Conservation (phyloP, 2,797 vertebrate species). For the Sebastes dallii region DNA sequence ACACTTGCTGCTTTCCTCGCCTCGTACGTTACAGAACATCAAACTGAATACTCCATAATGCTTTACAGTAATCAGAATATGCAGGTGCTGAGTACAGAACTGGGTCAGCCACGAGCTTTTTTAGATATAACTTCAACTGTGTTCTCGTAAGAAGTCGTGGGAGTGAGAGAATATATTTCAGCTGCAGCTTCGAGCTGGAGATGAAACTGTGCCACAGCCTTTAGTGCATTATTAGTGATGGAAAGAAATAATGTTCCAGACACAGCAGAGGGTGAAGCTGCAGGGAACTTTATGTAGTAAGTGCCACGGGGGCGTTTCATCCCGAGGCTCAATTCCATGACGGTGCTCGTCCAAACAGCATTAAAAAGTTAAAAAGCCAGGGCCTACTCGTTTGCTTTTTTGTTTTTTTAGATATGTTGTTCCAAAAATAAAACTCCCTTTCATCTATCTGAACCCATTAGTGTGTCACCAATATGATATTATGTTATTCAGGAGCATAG, state of each 20-base stretch:
- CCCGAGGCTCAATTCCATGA: constrained; percentile 6
- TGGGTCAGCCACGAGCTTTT: constrained; percentile 17
- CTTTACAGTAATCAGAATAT: not conserved
- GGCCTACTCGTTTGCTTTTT: not conserved
- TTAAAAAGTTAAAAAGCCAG: not conserved
- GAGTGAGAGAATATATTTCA: not conserved
- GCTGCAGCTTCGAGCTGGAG: not conserved
- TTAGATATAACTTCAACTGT: not conserved
- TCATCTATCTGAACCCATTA: not conserved
- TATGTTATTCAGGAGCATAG: not conserved
- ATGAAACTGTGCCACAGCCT: not conserved
- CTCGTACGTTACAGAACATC: not conserved
- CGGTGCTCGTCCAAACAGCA: not conserved
- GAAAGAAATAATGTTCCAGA: constrained; percentile 13
- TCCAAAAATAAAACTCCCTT: not conserved
- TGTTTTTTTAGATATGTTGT: not conserved
- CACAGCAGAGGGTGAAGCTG: constrained; percentile 21
- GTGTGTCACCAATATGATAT: not conserved
- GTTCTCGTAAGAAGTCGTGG: not conserved
- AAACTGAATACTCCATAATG: not conserved
- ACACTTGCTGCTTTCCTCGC: not conserved
- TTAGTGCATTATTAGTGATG: constrained; percentile 42
- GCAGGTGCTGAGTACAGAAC: not conserved
- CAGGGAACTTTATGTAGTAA: constrained; percentile 14
- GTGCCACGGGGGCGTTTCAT: not conserved